Conservation (phyloP, 2,888 invertebrate species). For the Andrena dorsata region DNA sequence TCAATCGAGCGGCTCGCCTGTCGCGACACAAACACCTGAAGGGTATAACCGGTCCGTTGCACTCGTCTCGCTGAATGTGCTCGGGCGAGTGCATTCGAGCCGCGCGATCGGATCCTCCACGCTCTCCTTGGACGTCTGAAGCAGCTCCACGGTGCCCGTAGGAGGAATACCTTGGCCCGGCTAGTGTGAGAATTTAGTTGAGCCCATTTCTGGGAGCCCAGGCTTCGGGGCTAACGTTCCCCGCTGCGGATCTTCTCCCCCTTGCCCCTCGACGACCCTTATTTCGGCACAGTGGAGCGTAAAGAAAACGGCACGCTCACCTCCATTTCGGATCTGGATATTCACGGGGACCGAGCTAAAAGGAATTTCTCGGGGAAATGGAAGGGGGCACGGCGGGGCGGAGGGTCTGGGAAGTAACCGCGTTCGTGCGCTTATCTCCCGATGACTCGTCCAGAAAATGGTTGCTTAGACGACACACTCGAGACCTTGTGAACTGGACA, state of each 20-base stretch:
- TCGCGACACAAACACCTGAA: constrained; percentile 24
- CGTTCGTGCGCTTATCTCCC: constrained; percentile 24
- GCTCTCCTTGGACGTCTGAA: not conserved
- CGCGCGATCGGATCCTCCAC: constrained; percentile 33
- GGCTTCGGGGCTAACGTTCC: constrained; percentile 46
- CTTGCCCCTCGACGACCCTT: constrained; percentile 69
- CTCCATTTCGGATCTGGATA: constrained; percentile 49
- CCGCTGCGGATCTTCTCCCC: constrained; percentile 41
- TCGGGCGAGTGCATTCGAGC: constrained; percentile 46
- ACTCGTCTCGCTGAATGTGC: constrained; percentile 34
- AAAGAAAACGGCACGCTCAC: constrained; percentile 62
- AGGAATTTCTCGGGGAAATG: constrained; percentile 48
- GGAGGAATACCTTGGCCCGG: constrained; percentile 42
- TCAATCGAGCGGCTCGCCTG: constrained; percentile 47
- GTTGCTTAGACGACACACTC: constrained; percentile 25
- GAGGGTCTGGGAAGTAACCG: constrained; percentile 1
- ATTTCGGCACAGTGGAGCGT: constrained; percentile 77
- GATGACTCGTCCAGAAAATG: not conserved
- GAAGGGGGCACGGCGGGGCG: not conserved
- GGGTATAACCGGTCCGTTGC: constrained; percentile 43
- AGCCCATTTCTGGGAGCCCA: constrained; percentile 68
- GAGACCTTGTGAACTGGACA: constrained; percentile 4
- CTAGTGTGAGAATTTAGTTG: constrained; percentile 73
- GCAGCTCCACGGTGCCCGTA: not conserved
- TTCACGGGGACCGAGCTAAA: constrained; percentile 61